Evolutionary conservation across 2,113 vertebrate genomes (phyloP).

Genomic region (Holacanthus passer): DNA sequence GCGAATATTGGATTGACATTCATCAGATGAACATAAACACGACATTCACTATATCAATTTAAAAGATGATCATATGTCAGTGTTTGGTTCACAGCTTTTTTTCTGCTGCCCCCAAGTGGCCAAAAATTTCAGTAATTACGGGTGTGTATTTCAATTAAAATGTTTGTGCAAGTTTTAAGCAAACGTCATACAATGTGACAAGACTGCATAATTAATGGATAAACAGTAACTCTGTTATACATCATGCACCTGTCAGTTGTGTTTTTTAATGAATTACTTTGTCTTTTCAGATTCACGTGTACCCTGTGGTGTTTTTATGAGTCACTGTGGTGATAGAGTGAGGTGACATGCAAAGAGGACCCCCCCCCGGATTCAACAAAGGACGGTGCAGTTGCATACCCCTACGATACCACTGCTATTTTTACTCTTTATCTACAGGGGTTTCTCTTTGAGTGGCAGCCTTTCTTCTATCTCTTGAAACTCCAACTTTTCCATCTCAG

Average conservation of each 20-base stretch:
- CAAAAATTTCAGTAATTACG: too few relatives aligned
- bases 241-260: neutral
- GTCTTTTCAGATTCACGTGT: slow-evolving; percentile 6
- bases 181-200: neutral
- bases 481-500: neutral
- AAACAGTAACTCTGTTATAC: neutral
- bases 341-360: neutral
- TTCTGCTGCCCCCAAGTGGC: neutral
- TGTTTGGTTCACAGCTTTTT: neutral
- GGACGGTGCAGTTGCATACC: neutral
- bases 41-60: neutral
- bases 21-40: neutral
- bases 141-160: too few relatives aligned
- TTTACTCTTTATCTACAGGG: neutral
- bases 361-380: neutral
- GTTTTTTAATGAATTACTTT: neutral
- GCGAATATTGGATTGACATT: neutral
- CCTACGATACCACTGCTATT: slow-evolving; percentile 9
- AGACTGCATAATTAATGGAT: neutral
- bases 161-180: neutral
- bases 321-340: neutral
- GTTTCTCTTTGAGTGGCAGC: neutral
- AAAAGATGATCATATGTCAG: neutral
- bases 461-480: neutral
- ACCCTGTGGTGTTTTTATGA: slow-evolving; percentile 8